phyloP scores from a whole-genome alignment of 2,888 invertebrate species.

The Heliconius ismenius region DNA sequence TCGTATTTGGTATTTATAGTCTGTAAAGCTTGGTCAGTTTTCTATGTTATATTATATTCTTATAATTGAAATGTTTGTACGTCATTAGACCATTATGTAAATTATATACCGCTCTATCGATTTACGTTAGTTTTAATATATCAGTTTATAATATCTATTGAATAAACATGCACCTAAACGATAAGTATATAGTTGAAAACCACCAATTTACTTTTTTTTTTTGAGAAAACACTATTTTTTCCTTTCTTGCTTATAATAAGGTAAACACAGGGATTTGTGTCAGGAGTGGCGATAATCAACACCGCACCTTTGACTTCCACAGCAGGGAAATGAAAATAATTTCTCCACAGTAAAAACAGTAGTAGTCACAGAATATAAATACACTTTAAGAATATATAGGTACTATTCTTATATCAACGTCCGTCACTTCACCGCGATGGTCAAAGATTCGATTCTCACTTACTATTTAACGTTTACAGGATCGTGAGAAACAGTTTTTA shows the following conservation, averaged over 20 bases:
- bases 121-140: not conserved
- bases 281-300: not conserved
- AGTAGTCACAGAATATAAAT: too few species aligned
- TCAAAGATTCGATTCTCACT: not conserved
- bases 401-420: not conserved
- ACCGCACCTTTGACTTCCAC: too few species aligned
- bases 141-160: slow-evolving; percentile 5
- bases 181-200: not conserved
- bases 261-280: not conserved
- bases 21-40: slow-evolving; percentile 8
- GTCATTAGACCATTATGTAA: slow-evolving; percentile 9
- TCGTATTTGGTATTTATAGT: not conserved
- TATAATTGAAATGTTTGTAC: slow-evolving; percentile 12
- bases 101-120: slow-evolving; percentile 9
- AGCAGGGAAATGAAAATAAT: too few species aligned
- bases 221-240: not conserved
- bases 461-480: not conserved
- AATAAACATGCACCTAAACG: not conserved
- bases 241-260: not conserved
- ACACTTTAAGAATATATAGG: too few species aligned
- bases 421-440: not conserved
- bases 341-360: too few species aligned
- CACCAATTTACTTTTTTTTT: not conserved
- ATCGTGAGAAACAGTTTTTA: too few species aligned
- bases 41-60: not conserved